Conservation (phyloP, 2,888 invertebrate genomes). For the Plebejus anna region DNA sequence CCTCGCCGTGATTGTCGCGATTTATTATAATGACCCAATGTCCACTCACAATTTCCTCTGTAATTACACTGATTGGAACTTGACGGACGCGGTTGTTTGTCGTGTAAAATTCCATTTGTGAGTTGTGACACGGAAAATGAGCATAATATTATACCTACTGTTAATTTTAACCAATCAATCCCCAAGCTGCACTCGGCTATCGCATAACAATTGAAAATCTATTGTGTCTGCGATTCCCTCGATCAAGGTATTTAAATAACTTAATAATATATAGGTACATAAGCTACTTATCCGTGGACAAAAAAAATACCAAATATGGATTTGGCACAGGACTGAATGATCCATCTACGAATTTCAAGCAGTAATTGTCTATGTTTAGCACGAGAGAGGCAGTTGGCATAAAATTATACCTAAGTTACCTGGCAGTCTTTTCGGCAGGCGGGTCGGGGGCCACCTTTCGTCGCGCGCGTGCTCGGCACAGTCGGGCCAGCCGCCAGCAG, state of each 20-base stretch:
- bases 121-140: neutral
- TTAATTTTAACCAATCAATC: too few species aligned
- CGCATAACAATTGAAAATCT: too few species aligned
- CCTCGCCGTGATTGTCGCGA: conserved; percentile 7
- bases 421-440: conserved; percentile 46
- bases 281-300: too few species aligned
- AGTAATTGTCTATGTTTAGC: neutral
- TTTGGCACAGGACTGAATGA: too few species aligned
- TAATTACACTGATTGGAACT: neutral
- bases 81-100: neutral
- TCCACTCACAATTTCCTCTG: neutral
- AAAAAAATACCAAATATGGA: too few species aligned
- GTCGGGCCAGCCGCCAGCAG: conserved; percentile 45
- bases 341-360: too few species aligned
- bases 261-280: too few species aligned
- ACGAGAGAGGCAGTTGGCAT: neutral
- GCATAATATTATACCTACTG: too few species aligned
- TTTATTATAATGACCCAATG: conserved; percentile 17
- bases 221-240: too few species aligned
- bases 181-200: too few species aligned
- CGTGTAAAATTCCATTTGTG: neutral
- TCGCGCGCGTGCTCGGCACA: conserved; percentile 48
- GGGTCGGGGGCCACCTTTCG: conserved; percentile 54
- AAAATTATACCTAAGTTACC: conserved; percentile 37
- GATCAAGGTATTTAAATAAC: too few species aligned